Base-by-base conservation (phyloP, 2,888 invertebrate genomes). In the Dioctria rufipes region DNA sequence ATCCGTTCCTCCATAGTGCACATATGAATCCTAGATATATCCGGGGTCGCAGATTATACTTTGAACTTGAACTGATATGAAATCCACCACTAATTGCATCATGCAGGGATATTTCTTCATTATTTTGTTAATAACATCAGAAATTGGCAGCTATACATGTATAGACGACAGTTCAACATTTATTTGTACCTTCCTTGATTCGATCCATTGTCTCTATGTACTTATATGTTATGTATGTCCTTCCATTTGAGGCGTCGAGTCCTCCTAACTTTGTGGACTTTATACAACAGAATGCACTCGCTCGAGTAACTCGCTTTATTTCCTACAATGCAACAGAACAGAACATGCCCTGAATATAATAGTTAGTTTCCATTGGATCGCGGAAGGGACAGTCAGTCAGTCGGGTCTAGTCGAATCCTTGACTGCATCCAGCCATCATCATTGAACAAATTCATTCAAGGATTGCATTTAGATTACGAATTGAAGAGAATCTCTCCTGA, bases 391-490 rank as follows among this genome's bases (percentile, higher is more conserved):
- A 37, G 6, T 51, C 39, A 39, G 37, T 51, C 25, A 25, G 25
- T 25, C 2, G 25, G 25, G 25, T 25, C 51, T 37, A 51, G 39
- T 9, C 69, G 69, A 69, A 69, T 69, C 69, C 69, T 69, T 69
- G 69, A 69, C 69, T 51, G 69, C 69, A 69, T 51, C 25, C 51
- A 69, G 69, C 54, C 25, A 54, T 54, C 69, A 69, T 65, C 69
- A 67, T 46, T 69, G 69, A 69, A 51, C 51, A 51, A 25, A 69
- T 51, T 69, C 69, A 39, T 51, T 69, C 51, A 69, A 69, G 69
- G 69, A 69, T 69, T 69, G 69, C 69, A 69, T 69, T 69, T 69
- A 69, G 51, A 69, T 69, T 69, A 69, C 69, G 69, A 69, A 69
- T 69, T 51, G 69, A 51, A 69, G 51, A 51, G 69, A 69, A 51